A percentile compares a stretch with the other conserved stretches of the same genome.
These are phyloP conservation scores for Magallana angulata DNA, from an alignment of 1,140 invertebrate species.

Conservation along the genomic window DNA sequence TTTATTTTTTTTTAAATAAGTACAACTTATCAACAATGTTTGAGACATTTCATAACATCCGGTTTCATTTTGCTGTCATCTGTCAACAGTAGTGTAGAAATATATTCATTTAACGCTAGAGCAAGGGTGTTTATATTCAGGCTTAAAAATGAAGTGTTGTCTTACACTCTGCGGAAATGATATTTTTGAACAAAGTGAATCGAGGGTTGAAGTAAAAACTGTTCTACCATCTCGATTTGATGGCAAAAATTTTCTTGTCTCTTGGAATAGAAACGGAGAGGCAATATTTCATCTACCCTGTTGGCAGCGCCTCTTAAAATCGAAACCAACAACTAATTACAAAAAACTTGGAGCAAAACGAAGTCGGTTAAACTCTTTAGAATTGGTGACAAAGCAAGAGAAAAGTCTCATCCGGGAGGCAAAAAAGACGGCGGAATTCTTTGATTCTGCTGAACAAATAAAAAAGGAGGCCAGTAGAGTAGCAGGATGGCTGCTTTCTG, in stretches of 20 bases:
- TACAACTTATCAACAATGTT: background rate
- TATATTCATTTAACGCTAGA: no score
- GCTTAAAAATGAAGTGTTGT: constrained; percentile 46
- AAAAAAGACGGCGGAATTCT: constrained; percentile 69
- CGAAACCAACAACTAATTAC: constrained; percentile 19
- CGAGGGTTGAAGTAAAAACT: constrained; percentile 66
- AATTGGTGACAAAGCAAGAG: constrained; percentile 63
- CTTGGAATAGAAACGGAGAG: constrained; percentile 66
- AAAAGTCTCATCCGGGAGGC: constrained; percentile 68
- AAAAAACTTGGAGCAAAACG: background rate
- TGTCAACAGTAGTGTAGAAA: background rate
- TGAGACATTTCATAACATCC: constrained; percentile 2
- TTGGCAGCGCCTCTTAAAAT: constrained; percentile 59
- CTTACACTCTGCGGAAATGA: constrained; percentile 48
- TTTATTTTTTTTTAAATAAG: background rate
- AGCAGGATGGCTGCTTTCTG: constrained; percentile 63
- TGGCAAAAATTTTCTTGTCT: constrained; percentile 50
- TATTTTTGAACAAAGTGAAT: constrained; percentile 24
- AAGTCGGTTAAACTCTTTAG: background rate
- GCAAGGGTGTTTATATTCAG: no score
- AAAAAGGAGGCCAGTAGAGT: constrained; percentile 60
- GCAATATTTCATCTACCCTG: constrained; percentile 65
- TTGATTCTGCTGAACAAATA: constrained; percentile 64
- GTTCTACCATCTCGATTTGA: constrained; percentile 56
- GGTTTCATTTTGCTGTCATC: background rate